These are phyloP conservation scores for Brachyptera risi DNA, from an alignment of 2,888 invertebrate species.

Conservation along the genomic window DNA sequence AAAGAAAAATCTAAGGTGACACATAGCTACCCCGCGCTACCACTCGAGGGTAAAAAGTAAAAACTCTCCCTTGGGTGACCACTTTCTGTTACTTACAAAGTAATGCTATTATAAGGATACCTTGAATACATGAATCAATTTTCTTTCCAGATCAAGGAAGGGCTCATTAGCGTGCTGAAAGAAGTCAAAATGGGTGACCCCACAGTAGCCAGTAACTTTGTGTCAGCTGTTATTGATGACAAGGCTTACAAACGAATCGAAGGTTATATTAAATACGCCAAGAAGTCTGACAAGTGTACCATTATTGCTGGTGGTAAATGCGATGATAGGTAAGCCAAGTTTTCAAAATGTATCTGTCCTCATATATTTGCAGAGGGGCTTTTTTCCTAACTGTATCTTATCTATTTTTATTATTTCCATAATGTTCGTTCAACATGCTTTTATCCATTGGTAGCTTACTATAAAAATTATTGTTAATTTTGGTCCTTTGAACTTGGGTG, in stretches of 20 bases:
- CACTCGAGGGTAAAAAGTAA: no score
- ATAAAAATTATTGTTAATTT: no score
- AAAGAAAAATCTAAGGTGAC: no score
- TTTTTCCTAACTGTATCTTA: not conserved
- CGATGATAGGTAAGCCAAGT: constrained; percentile 60
- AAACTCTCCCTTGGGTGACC: no score
- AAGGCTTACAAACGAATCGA: constrained; percentile 87
- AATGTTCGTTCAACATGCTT: no score
- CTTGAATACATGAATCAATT: no score
- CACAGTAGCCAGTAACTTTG: constrained; percentile 73
- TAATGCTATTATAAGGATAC: no score
- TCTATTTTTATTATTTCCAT: no score
- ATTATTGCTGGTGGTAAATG: constrained; percentile 86
- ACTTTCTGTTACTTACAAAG: no score
- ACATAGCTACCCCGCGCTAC: no score
- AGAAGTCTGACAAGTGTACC: constrained; percentile 63
- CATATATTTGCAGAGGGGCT: not conserved
- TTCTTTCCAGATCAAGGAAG: constrained; percentile 66
- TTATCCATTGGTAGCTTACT: no score
- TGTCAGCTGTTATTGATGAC: constrained; percentile 95
- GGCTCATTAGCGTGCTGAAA: constrained; percentile 63
- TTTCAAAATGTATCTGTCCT: not conserved
- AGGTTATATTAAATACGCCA: constrained; percentile 85
- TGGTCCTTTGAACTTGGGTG: no score
- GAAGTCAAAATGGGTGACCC: constrained; percentile 85